Conservation (phyloP, 1,140 invertebrate species). For the Bombus impatiens region DNA sequence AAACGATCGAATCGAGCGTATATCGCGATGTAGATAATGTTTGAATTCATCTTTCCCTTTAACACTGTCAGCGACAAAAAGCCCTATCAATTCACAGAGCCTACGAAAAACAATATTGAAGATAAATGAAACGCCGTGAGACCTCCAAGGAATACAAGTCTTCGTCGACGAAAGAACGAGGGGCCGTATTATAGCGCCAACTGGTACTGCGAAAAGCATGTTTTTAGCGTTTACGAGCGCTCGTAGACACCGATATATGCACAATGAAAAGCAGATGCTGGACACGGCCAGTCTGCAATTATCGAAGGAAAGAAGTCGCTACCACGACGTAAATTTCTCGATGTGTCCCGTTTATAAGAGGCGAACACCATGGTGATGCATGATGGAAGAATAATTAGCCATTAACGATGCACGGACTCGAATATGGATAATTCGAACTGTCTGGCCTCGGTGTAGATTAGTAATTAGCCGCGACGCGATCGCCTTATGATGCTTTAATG, state of each 20-base stretch:
- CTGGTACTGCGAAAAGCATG: not conserved
- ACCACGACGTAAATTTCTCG: slow-evolving; percentile 51
- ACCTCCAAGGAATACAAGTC: not conserved
- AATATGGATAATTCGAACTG: slow-evolving; percentile 47
- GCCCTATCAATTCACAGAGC: not conserved
- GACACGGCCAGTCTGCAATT: slow-evolving; percentile 53
- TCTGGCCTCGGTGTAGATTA: slow-evolving; percentile 44
- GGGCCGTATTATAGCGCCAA: not conserved
- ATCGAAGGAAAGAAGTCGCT: slow-evolving; percentile 36
- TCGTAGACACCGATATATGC: not conserved
- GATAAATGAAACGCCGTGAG: not conserved
- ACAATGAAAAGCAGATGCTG: slow-evolving; percentile 55
- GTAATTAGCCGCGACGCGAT: slow-evolving; percentile 50
- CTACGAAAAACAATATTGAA: not conserved
- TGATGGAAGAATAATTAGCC: slow-evolving; percentile 61
- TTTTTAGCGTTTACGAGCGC: slow-evolving; percentile 48
- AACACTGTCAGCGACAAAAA: not conserved
- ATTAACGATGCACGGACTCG: slow-evolving; percentile 35
- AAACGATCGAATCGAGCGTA: too few relatives aligned
- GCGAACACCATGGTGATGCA: slow-evolving; percentile 3
- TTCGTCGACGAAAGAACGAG: slow-evolving; percentile 5
- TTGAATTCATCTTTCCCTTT: not conserved
- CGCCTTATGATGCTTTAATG: slow-evolving; percentile 25
- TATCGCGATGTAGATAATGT: too few relatives aligned
- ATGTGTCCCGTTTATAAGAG: slow-evolving; percentile 30